These are phyloP conservation scores for Trialeurodes vaporariorum DNA, from an alignment of 1,140 invertebrate genomes.

Conservation along the genomic window DNA sequence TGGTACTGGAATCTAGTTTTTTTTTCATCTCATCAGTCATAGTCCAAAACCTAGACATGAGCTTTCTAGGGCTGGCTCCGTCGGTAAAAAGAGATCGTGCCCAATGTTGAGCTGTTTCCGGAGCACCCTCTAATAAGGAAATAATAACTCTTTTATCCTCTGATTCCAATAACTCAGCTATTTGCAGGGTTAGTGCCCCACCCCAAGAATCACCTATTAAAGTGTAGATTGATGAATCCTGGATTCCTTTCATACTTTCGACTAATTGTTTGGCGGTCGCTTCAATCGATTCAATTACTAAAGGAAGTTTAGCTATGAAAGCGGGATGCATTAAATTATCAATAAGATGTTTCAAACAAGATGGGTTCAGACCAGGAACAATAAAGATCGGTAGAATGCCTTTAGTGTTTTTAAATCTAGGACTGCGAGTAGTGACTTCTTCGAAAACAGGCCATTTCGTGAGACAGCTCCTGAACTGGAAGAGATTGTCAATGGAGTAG, in stretches of 20 bases:
- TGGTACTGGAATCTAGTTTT: background rate
- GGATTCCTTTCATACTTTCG: slow-evolving; percentile 11
- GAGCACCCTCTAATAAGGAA: background rate
- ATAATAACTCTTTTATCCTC: background rate
- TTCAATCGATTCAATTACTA: slow-evolving; percentile 8
- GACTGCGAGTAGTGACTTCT: slow-evolving; percentile 12
- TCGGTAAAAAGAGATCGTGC: background rate
- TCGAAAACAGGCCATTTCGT: slow-evolving; percentile 4
- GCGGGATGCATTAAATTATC: slow-evolving; percentile 8
- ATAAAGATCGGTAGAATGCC: slow-evolving; percentile 11
- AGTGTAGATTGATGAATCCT: background rate
- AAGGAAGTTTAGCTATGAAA: slow-evolving; percentile 12
- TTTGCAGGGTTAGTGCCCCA: background rate
- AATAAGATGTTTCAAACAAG: background rate
- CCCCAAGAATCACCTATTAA: slow-evolving; percentile 8
- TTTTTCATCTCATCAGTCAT: background rate
- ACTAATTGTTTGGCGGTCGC: slow-evolving; percentile 4
- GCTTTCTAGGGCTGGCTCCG: background rate
- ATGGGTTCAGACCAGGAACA: slow-evolving; percentile 10
- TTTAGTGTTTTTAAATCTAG: slow-evolving; percentile 7
- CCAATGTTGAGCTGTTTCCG: background rate
- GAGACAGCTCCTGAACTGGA: background rate
- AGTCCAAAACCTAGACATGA: background rate
- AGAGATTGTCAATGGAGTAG: background rate
- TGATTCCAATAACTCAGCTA: background rate